These are phyloP conservation scores for Phasianus colchicus DNA, from an alignment of 2,113 vertebrate species.

Conservation along the genomic window DNA sequence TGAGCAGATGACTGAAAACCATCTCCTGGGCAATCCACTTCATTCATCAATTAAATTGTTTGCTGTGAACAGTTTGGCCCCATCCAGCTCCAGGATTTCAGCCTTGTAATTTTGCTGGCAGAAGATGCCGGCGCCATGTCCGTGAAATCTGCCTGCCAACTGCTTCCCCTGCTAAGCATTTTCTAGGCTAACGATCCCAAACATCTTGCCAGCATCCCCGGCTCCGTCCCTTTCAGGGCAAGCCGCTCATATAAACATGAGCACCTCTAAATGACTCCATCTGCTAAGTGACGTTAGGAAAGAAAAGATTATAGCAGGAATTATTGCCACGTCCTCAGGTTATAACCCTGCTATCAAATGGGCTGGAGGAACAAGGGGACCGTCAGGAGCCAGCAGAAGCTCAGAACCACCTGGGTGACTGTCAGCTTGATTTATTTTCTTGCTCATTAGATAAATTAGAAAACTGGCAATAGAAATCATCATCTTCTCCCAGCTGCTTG, in stretches of 20 bases:
- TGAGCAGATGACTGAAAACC: constrained; percentile 34
- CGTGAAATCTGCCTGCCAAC: constrained; percentile 67
- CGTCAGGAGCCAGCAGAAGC: background rate
- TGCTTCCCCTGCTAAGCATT: constrained; percentile 70
- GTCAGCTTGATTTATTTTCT: constrained; percentile 71
- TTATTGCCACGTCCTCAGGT: constrained; percentile 36
- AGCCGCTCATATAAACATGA: constrained; percentile 63
- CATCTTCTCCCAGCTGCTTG: constrained; percentile 21
- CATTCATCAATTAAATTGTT: constrained; percentile 74
- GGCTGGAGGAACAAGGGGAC: constrained; percentile 38
- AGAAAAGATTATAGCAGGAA: constrained; percentile 68
- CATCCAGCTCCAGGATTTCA: constrained; percentile 62
- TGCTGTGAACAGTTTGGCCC: constrained; percentile 59
- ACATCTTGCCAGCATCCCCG: constrained; percentile 63
- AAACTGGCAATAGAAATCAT: constrained; percentile 29
- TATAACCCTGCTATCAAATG: constrained; percentile 51
- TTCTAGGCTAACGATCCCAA: constrained; percentile 59
- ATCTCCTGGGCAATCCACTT: constrained; percentile 51
- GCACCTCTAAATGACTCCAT: constrained; percentile 71
- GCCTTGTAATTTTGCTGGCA: constrained; percentile 73
- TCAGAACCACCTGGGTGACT: constrained; percentile 60
- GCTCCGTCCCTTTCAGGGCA: constrained; percentile 65
- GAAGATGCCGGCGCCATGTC: constrained; percentile 3
- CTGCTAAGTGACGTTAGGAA: constrained; percentile 64
- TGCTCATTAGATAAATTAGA: constrained; percentile 67